These are phyloP conservation scores for Mobula hypostoma DNA, from an alignment of 2,113 vertebrate species.

Conservation along the genomic window DNA sequence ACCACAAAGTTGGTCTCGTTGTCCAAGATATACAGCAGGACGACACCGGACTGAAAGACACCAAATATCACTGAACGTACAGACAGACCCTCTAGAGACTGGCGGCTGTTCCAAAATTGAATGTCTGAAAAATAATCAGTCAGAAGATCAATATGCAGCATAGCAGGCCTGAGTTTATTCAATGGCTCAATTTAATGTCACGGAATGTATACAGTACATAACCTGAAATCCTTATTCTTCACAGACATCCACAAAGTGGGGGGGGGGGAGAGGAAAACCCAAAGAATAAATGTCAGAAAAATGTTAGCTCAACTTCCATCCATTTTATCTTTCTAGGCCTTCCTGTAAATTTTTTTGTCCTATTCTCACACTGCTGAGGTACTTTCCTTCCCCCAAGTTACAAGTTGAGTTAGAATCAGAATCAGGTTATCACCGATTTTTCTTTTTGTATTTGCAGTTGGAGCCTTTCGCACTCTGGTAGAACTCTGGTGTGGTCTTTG, in stretches of 20 bases:
- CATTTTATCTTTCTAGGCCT: not conserved
- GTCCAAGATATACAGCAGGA: slow-evolving; percentile 90
- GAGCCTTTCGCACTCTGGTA: too few relatives aligned
- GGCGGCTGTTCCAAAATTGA: slow-evolving; percentile 96
- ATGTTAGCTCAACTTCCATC: not conserved
- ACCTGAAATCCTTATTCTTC: too few relatives aligned
- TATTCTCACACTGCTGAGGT: not conserved
- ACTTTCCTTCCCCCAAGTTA: not conserved
- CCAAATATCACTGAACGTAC: slow-evolving; percentile 91
- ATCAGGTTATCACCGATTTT: too few relatives aligned
- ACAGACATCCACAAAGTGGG: too few relatives aligned
- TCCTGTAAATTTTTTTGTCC: not conserved
- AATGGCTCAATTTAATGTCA: too few relatives aligned
- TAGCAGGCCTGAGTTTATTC: not conserved
- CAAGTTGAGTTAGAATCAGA: too few relatives aligned
- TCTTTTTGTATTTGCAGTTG: too few relatives aligned
- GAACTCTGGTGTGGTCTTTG: too few relatives aligned
- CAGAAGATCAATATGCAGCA: too few relatives aligned
- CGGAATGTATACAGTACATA: too few relatives aligned
- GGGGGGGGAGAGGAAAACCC: too few relatives aligned
- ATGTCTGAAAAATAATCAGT: slow-evolving; percentile 63
- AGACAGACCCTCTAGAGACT: slow-evolving; percentile 88
- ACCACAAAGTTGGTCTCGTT: slow-evolving; percentile 96
- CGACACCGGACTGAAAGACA: slow-evolving; percentile 87
- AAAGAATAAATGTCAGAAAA: too few relatives aligned